phyloP scores from a whole-genome alignment of 2,113 vertebrate species.

The Tetrax tetrax region DNA sequence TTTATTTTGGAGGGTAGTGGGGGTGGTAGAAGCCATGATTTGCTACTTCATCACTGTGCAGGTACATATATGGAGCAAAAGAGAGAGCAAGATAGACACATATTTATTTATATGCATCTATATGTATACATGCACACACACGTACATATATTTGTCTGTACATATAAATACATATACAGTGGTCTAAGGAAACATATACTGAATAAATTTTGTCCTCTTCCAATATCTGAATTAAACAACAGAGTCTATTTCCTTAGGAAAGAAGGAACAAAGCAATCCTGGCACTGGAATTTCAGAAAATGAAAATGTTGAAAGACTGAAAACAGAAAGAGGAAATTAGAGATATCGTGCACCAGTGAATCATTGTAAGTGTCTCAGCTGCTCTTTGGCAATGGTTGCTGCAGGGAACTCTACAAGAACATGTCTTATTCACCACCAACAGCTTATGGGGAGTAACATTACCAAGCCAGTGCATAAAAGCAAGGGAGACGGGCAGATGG shows the following conservation, averaged over 20 bases:
- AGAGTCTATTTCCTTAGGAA: constrained; percentile 25
- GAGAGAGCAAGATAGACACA: background rate
- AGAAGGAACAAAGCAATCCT: constrained; percentile 36
- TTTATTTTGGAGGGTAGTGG: background rate
- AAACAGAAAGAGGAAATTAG: constrained; percentile 52
- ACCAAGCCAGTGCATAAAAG: background rate
- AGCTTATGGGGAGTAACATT: constrained; percentile 25
- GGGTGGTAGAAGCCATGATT: background rate
- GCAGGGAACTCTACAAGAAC: constrained; percentile 5
- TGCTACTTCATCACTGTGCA: background rate
- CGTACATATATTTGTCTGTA: background rate
- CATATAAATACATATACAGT: background rate
- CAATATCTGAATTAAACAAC: constrained; percentile 46
- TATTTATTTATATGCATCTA: background rate
- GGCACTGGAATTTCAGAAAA: constrained; percentile 50
- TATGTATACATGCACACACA: background rate
- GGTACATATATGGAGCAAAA: background rate
- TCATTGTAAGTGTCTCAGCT: constrained; percentile 51
- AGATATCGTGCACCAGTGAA: constrained; percentile 48
- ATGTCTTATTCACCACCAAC: background rate
- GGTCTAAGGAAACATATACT: constrained; percentile 5
- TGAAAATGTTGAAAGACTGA: constrained; percentile 41
- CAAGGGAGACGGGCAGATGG: background rate
- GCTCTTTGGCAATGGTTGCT: constrained; percentile 49
- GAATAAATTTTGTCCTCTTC: constrained; percentile 20